Conservation (phyloP, 2,797 vertebrate genomes). For the Karalla daura region DNA sequence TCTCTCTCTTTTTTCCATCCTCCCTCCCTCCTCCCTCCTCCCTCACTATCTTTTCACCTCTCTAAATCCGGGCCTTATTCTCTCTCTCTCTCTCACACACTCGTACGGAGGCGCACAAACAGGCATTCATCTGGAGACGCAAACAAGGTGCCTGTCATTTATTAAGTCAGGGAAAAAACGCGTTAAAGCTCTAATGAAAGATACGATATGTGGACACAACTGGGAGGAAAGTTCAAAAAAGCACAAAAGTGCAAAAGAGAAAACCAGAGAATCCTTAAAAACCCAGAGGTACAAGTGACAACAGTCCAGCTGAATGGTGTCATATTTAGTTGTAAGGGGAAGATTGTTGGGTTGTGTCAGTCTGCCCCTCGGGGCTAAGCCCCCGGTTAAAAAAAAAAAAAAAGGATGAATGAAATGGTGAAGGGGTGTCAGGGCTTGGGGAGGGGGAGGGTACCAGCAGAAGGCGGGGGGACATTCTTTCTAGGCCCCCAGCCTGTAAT, state of each 20-base stretch:
- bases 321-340: constrained; percentile 2
- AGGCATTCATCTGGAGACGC: constrained; percentile 31
- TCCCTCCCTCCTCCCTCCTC: background rate
- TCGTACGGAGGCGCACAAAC: constrained; percentile 15
- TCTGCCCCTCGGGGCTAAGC: constrained; percentile 35
- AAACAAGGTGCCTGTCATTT: no score
- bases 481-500: constrained; percentile 72
- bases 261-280: background rate
- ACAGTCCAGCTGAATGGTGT: background rate
- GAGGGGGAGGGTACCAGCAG: constrained; percentile 65
- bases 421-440: constrained; percentile 55
- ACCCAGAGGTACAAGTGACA: background rate
- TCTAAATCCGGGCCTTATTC: constrained; percentile 38
- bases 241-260: background rate
- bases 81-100: constrained; percentile 5
- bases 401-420: constrained; percentile 73
- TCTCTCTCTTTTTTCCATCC: constrained; percentile 18
- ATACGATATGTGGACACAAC: background rate
- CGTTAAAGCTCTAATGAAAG: background rate
- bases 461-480: constrained; percentile 71
- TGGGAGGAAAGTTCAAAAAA: background rate
- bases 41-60: constrained; percentile 49
- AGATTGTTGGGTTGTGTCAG: constrained; percentile 28
- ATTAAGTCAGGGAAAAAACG: background rate
- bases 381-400: constrained; percentile 56